Evolutionary conservation across 2,888 invertebrate species (phyloP).

Genomic region (Dasypolia templi): DNA sequence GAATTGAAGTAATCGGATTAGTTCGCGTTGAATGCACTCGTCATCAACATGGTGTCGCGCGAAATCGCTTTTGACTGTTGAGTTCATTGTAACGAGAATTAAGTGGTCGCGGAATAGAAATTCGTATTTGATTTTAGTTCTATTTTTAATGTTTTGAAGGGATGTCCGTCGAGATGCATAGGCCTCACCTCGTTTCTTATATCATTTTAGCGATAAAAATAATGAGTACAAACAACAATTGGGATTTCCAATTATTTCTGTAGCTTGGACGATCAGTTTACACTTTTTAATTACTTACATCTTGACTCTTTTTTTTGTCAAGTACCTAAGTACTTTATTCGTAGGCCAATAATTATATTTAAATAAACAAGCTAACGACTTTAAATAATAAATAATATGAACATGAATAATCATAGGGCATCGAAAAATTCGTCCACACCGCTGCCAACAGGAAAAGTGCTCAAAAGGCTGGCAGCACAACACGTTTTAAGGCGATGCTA

Average conservation of each 20-base stretch:
- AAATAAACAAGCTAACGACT: no score
- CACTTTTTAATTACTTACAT: no score
- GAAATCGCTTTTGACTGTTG: conserved; percentile 62
- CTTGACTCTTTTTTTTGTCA: no score
- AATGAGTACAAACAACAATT: no score
- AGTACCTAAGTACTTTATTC: no score
- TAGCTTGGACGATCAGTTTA: not conserved
- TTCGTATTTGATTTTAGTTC: not conserved
- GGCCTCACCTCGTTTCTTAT: not conserved
- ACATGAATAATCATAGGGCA: no score
- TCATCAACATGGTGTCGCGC: conserved; percentile 55
- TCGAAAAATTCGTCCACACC: no score
- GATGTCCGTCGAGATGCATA: not conserved
- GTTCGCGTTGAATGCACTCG: conserved; percentile 35
- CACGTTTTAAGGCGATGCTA: no score
- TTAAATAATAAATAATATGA: no score
- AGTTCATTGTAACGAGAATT: conserved; percentile 63
- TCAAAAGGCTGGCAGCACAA: no score
- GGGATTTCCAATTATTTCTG: not conserved
- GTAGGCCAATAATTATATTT: no score
- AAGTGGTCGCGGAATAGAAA: conserved; percentile 44
- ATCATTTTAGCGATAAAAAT: not conserved
- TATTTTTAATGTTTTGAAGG: not conserved
- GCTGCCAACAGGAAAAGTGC: no score
- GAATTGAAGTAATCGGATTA: conserved; percentile 65